Evolutionary conservation across 2,888 invertebrate species (phyloP), one percentile per base, ranked within the genome.

Genomic region (Matsumyia berberina): DNA sequence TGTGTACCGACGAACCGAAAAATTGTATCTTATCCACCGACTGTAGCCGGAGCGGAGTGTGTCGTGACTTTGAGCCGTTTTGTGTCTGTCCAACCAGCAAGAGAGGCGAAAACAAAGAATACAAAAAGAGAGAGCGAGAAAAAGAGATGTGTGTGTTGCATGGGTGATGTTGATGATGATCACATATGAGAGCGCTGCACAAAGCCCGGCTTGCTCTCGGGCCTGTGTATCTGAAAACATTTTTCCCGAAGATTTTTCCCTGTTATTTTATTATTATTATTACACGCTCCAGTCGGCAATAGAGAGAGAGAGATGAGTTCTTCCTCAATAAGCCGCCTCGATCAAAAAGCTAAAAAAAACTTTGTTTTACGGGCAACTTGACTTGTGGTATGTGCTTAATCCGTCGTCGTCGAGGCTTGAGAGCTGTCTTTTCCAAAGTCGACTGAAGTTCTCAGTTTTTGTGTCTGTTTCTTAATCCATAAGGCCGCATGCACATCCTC

Each of bases 311-410:
- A 79, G 77, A 85, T 80, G 76, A 83, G 55, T 73, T 78, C 83
- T 73, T 69, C 73, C 73, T 83, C 83, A 83, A 83, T 73, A 83
- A 85, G 85, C 79, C 85, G 85, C 79, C 51, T 80, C 70, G 79
- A 70, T 80, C 69, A 79, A 85, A 85, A 83, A 78, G 66, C 72
- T 67, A 42, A 42, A 37, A 9, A 57, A 57, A 60, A 8, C n/a
- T 44, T 39, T 42, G 79, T 66, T 85, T 80, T 85, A 76, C 85
- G 69, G 85, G 33, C 69, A 76, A 76, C 79, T 85, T 79, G 85
- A 80, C 80, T 85, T 80, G 85, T 55, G 85, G 85, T 85, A 85
- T 85, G 85, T 85, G 79, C 80, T 76, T 85, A 85, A 85, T 85
- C 85, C 80, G 69, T 74, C 73, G 53, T 70, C 57, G 53, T 72